These are phyloP conservation scores for Menidia beryllina DNA, from an alignment of 2,113 vertebrate genomes.

Conservation along the genomic window DNA sequence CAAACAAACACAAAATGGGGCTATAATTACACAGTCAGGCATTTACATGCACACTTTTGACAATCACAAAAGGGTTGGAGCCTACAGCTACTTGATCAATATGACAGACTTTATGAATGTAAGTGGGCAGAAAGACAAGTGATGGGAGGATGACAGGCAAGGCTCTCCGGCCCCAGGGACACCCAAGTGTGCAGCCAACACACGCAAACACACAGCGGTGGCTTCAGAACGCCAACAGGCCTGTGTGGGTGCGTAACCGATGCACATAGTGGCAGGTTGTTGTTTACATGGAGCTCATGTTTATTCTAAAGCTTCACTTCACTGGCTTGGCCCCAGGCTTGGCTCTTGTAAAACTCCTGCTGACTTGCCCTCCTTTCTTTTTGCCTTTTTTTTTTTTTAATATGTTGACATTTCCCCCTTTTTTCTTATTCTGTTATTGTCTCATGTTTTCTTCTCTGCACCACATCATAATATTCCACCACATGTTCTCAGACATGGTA, in stretches of 20 bases:
- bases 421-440: constrained; percentile 19
- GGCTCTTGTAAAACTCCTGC: constrained; percentile 63
- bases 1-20: constrained; percentile 43
- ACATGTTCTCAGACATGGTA: constrained; percentile 3
- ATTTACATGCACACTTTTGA: constrained; percentile 58
- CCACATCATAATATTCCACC: constrained; percentile 18
- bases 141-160: constrained; percentile 69
- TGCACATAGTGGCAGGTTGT: constrained; percentile 73
- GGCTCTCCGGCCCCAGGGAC: constrained; percentile 67
- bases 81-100: constrained; percentile 68
- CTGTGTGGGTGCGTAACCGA: constrained; percentile 64
- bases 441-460: constrained; percentile 3
- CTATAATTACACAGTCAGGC: constrained; percentile 69
- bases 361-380: constrained; percentile 55
- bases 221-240: constrained; percentile 59
- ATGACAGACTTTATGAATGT: constrained; percentile 64
- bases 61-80: constrained; percentile 58
- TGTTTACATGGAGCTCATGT: constrained; percentile 80
- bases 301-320: constrained; percentile 76
- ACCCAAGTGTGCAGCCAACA: constrained; percentile 40
- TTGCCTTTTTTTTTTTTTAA: constrained; percentile 45
- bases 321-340: constrained; percentile 67
- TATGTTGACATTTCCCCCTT: constrained; percentile 45
- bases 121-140: constrained; percentile 58
- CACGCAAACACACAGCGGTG: constrained; percentile 60